Conservation (phyloP, 2,113 vertebrate genomes). For the Ctenomys sociabilis region DNA sequence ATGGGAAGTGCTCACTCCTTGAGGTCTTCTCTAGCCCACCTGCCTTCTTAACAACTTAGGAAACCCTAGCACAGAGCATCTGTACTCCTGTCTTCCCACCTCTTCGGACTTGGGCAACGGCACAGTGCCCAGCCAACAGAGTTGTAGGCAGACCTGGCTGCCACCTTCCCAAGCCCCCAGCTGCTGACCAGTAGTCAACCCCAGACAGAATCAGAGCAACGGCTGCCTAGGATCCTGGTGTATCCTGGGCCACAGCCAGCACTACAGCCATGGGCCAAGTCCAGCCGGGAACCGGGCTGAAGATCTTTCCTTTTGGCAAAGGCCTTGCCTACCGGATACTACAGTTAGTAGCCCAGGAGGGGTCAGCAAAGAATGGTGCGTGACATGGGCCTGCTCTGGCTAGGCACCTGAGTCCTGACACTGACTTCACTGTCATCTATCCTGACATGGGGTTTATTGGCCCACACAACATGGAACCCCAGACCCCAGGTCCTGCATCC, state of each 20-base stretch:
- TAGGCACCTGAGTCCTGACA: neutral
- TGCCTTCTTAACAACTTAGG: neutral
- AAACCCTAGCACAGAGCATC: neutral
- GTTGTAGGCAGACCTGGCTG: slow-evolving; percentile 23
- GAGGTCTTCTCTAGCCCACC: neutral
- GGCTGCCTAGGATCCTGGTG: slow-evolving; percentile 39
- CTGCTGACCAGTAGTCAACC: slow-evolving; percentile 43
- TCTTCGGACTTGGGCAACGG: neutral
- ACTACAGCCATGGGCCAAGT: slow-evolving; percentile 25
- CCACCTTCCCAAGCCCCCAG: neutral
- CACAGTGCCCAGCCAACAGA: neutral
- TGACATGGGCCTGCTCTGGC: rapidly evolving
- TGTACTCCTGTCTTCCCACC: neutral
- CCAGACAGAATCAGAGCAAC: slow-evolving; percentile 35
- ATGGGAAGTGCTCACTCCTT: neutral
- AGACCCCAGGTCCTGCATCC: rapidly evolving
- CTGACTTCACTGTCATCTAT: neutral
- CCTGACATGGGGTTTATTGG: neutral
- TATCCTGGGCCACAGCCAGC: slow-evolving; percentile 5
- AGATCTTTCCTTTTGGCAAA: slow-evolving; percentile 54
- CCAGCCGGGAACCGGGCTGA: slow-evolving; percentile 61
- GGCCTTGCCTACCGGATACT: neutral
- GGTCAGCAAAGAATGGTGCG: neutral
- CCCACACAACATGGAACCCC: rapidly evolving
- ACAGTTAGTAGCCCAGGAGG: neutral